Evolutionary conservation across 2,888 invertebrate species (phyloP), one percentile per base, ranked within the genome.

Genomic region (Yponomeuta cagnagella): DNA sequence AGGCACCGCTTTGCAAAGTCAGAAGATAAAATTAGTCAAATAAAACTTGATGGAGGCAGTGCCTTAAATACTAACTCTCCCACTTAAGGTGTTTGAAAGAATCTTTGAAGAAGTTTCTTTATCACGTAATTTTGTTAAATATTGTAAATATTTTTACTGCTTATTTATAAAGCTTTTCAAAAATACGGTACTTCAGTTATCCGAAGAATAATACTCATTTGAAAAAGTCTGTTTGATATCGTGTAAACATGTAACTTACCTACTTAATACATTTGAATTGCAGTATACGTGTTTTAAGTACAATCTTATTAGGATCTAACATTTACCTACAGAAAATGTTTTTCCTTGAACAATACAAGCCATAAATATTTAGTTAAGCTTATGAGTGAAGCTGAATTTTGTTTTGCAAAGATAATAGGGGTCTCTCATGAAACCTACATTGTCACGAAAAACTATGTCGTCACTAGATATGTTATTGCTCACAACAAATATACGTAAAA

Each of bases 401-500:
- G 52, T 58, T 58, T 58, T 5, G 52, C 15, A 58, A 8, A 58
- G 52, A 58, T 58, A 58, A 58, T 15, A 58, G 52, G 15, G 52
- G 12, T 58, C 12, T 15, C 52, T 58, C 52, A 15, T 58, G 8
- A 58, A 58, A 58, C 52, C 52, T 58, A 58, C 6, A 58, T 58
- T 58, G 52, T 58, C 52, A 58, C 15, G 52, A 12, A 58, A 58
- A 58, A 58, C 2, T 15, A 15, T 58, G 52, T 58, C 15, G 52
- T 58, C 52, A 58, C 52, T 58, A 58, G 52, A 58, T 85, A 87
- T 88, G 86, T 58, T 86, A 85, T 86, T 87, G 89, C 89, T 90
- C 90, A 90, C 79, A 85, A 85, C 87, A 85, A 79, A 82, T 80
- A 88, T 88, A 88, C 89, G 88, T 89, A 89, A 85, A 86, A 82